Evolutionary conservation across 2,888 invertebrate genomes (phyloP).

Genomic region (Tetragnatha montana): DNA sequence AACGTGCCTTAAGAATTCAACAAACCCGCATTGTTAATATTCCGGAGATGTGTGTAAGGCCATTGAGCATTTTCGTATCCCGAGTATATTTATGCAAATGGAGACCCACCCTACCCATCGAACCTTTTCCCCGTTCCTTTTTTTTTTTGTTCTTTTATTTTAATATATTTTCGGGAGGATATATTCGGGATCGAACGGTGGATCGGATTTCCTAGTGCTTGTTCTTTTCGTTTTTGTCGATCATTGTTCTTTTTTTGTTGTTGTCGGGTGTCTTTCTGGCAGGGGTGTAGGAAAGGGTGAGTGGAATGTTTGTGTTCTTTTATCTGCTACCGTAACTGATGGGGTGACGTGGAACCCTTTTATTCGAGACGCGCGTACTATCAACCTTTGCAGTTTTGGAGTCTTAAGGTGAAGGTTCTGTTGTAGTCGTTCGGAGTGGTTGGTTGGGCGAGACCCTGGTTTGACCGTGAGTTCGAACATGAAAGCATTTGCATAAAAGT

Average conservation of each 20-base stretch:
- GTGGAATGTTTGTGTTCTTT: conserved; percentile 6
- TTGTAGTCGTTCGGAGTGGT: not conserved
- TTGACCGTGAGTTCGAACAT: not conserved
- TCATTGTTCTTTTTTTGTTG: conserved; percentile 19
- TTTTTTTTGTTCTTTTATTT: conserved; percentile 23
- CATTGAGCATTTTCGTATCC: conserved; percentile 40
- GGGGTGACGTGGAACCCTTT: not conserved
- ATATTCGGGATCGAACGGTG: conserved; percentile 34
- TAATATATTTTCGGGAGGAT: conserved; percentile 49
- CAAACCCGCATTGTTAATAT: conserved; percentile 54
- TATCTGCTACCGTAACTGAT: not conserved
- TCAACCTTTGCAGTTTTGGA: not conserved
- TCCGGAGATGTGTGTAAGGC: conserved; percentile 42
- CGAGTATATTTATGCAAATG: conserved; percentile 59
- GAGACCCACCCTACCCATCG: not conserved
- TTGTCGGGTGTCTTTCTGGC: conserved; percentile 9
- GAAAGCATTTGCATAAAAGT: not conserved
- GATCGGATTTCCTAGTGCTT: not conserved
- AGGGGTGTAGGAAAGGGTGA: conserved; percentile 17
- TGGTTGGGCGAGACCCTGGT: not conserved
- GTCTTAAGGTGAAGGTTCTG: not conserved
- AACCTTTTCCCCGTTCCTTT: conserved; percentile 6
- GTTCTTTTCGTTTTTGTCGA: conserved; percentile 20
- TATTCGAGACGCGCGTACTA: not conserved
- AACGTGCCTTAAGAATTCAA: conserved; percentile 46